These are phyloP conservation scores for Cinclus cinclus DNA, from an alignment of 2,113 vertebrate species.

Conservation along the genomic window DNA sequence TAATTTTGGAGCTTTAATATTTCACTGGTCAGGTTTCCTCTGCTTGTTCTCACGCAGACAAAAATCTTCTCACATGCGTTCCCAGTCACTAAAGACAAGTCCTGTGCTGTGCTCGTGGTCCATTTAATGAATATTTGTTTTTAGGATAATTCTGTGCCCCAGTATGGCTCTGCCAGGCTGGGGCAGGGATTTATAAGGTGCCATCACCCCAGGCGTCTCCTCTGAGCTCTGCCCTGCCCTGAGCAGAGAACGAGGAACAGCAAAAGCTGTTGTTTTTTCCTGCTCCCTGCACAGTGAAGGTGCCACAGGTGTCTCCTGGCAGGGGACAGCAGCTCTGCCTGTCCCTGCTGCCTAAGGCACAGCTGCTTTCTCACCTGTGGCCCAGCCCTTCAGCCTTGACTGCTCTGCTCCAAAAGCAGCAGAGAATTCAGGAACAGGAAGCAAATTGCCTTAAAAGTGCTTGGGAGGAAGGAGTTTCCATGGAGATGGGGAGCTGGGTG, in stretches of 20 bases:
- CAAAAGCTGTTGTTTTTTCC: neutral
- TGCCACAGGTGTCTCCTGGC: neutral
- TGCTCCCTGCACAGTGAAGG: accelerated
- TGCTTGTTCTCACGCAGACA: neutral
- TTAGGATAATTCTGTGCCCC: neutral
- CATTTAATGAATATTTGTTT: accelerated
- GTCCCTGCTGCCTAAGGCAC: neutral
- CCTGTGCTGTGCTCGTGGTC: accelerated
- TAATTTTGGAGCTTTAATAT: conserved; percentile 29
- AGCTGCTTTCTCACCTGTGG: neutral
- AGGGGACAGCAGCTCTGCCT: neutral
- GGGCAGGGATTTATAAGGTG: accelerated
- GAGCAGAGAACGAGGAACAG: neutral
- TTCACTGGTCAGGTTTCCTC: neutral
- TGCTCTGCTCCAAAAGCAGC: neutral
- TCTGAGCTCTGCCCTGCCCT: neutral
- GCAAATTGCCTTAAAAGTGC: neutral
- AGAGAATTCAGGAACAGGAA: neutral
- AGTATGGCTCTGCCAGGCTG: accelerated
- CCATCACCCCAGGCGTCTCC: neutral
- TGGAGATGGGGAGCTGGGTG: neutral
- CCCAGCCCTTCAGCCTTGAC: neutral
- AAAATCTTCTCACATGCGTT: accelerated
- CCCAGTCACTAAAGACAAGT: accelerated
- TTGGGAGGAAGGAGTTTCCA: neutral